Conservation (phyloP, 2,888 invertebrate genomes). For the Vanessa cardui region DNA sequence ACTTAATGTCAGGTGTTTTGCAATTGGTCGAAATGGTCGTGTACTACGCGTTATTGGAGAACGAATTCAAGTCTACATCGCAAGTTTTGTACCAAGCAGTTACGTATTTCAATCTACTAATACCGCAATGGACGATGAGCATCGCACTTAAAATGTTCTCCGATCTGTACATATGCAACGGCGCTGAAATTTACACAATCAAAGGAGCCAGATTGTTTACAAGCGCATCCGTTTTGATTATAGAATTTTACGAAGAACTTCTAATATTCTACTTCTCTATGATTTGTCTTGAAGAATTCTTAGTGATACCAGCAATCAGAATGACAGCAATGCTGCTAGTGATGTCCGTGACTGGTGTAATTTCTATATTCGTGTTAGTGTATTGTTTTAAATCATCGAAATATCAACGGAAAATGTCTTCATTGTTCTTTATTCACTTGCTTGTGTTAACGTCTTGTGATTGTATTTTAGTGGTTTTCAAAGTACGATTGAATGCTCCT, state of each 20-base stretch:
- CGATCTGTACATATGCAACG: constrained; percentile 36
- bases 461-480: constrained; percentile 17
- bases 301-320: constrained; percentile 22
- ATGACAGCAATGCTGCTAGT: constrained; percentile 34
- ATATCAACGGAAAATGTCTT: constrained; percentile 16
- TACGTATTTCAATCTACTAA: constrained; percentile 20
- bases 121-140: constrained; percentile 39
- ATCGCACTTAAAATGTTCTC: constrained; percentile 35
- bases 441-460: constrained; percentile 29
- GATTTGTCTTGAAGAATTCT: neutral
- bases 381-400: constrained; percentile 16
- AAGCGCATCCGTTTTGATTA: constrained; percentile 16
- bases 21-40: constrained; percentile 9
- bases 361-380: constrained; percentile 23
- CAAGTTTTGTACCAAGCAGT: constrained; percentile 1
- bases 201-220: constrained; percentile 28
- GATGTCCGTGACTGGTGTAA: constrained; percentile 18
- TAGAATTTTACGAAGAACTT: constrained; percentile 32
- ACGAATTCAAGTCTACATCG: neutral
- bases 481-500: constrained; percentile 2
- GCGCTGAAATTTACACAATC: constrained; percentile 29
- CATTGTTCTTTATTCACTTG: constrained; percentile 28
- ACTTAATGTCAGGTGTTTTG: constrained; percentile 15
- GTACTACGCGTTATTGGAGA: neutral
- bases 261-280: neutral